Percentiles rank a stretch among this genome's conserved stretches.
These are phyloP conservation scores for Caenorhabditis uteleia DNA, from an alignment of 2,888 invertebrate species.

Conservation along the genomic window DNA sequence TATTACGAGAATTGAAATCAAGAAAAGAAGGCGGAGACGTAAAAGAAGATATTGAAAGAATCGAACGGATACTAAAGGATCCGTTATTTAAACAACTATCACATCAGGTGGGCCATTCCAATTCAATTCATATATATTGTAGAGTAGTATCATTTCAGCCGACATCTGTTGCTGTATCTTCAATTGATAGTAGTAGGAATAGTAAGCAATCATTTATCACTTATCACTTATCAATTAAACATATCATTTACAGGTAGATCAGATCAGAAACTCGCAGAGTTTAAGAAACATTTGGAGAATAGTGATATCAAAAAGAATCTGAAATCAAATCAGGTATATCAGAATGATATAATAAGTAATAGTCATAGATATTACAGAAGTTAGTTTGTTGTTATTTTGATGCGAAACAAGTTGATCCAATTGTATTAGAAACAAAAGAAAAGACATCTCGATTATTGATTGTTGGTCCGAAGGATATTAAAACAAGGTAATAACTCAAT, in stretches of 20 bases:
- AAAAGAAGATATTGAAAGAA: conserved; percentile 49
- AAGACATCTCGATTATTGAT: conserved; percentile 42
- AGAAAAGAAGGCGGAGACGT: conserved; percentile 46
- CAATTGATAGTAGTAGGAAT: no score
- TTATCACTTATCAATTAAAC: no score
- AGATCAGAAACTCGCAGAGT: conserved; percentile 20
- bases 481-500: conserved; percentile 49
- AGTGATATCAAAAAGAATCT: conserved; percentile 18
- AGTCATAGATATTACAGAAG: no score
- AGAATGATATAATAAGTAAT: no score
- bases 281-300: conserved; percentile 14
- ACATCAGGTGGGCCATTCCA: conserved; percentile 37
- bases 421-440: conserved; percentile 46
- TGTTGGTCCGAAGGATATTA: conserved; percentile 56
- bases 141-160: neutral
- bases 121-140: no score
- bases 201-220: no score
- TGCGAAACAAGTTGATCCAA: conserved; percentile 33
- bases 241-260: no score
- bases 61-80: conserved; percentile 52
- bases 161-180: neutral
- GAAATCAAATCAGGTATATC: conserved; percentile 18
- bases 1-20: conserved; percentile 57
- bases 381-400: conserved; percentile 32
- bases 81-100: conserved; percentile 54